Evolutionary conservation across 2,888 invertebrate genomes (phyloP).

Genomic region (Lochmaea crataegi): DNA sequence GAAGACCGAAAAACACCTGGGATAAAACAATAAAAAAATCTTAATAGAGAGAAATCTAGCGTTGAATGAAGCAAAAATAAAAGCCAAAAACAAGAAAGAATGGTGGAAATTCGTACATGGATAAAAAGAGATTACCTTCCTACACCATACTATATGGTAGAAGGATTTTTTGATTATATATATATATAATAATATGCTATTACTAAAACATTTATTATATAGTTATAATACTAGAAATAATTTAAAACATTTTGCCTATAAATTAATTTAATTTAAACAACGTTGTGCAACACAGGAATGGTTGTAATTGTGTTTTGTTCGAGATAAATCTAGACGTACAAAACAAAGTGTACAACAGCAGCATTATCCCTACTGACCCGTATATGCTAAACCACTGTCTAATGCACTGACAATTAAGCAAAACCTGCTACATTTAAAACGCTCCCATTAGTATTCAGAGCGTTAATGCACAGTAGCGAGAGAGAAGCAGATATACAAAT

Average conservation of each 20-base stretch:
- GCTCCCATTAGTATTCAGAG: constrained; percentile 25
- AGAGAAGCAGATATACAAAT: background rate
- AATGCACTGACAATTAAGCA: constrained; percentile 25
- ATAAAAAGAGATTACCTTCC: too few relatives aligned
- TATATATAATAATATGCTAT: too few relatives aligned
- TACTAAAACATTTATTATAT: too few relatives aligned
- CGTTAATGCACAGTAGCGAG: background rate
- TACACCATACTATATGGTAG: too few relatives aligned
- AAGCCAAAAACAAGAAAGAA: too few relatives aligned
- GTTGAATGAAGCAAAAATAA: too few relatives aligned
- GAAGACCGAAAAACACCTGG: too few relatives aligned
- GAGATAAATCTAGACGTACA: background rate
- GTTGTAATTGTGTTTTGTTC: background rate
- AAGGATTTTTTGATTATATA: too few relatives aligned
- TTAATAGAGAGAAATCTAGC: too few relatives aligned
- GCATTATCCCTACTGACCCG: constrained; percentile 19
- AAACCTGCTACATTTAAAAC: constrained; percentile 13
- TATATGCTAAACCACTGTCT: constrained; percentile 15
- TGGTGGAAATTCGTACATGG: too few relatives aligned
- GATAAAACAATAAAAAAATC: too few relatives aligned
- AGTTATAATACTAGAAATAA: too few relatives aligned
- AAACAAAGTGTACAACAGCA: background rate
- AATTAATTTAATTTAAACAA: background rate
- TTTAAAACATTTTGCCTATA: background rate
- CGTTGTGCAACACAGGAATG: background rate